A percentile compares a stretch with the other conserved stretches of the same genome.
Conservation (phyloP, 2,888 invertebrate species). For the Latrodectus elegans region DNA sequence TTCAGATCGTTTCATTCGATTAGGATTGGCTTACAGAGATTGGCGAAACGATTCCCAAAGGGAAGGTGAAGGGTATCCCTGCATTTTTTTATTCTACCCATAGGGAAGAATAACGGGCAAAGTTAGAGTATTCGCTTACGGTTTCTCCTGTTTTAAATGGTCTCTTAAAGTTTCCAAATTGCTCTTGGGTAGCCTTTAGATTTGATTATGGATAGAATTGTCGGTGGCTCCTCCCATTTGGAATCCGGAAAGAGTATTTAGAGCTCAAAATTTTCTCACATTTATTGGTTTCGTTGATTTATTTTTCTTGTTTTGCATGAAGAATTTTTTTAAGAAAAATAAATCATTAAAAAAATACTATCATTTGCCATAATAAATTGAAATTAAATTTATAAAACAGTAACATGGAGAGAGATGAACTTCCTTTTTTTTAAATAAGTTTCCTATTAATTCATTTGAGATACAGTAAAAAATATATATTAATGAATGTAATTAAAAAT, state of each 20-base stretch:
- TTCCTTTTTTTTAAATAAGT: too few relatives aligned
- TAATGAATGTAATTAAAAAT: too few relatives aligned
- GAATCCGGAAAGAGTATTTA: background rate
- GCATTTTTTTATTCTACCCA: conserved; percentile 6
- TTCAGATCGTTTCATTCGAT: conserved; percentile 63
- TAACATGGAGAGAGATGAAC: too few relatives aligned
- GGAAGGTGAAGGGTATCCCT: conserved; percentile 28
- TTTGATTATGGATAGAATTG: conserved; percentile 46
- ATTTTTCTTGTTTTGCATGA: background rate
- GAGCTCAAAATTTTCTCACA: background rate
- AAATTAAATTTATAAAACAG: too few relatives aligned
- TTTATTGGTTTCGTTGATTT: background rate
- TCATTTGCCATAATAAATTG: too few relatives aligned
- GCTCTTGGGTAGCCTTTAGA: conserved; percentile 27
- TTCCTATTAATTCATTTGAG: too few relatives aligned
- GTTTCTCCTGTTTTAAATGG: conserved; percentile 55
- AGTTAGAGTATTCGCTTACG: conserved; percentile 1
- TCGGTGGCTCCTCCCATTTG: conserved; percentile 2
- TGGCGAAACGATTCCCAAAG: conserved; percentile 57
- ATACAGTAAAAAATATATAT: too few relatives aligned
- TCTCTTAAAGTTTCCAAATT: conserved; percentile 40
- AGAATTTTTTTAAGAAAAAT: too few relatives aligned
- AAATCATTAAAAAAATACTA: too few relatives aligned
- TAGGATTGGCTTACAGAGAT: conserved; percentile 64
- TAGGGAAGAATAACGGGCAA: background rate